Percentiles rank a stretch among this genome's conserved stretches.
Evolutionary conservation across 2,888 invertebrate genomes (phyloP).

Genomic region (Drosophila crucigera): DNA sequence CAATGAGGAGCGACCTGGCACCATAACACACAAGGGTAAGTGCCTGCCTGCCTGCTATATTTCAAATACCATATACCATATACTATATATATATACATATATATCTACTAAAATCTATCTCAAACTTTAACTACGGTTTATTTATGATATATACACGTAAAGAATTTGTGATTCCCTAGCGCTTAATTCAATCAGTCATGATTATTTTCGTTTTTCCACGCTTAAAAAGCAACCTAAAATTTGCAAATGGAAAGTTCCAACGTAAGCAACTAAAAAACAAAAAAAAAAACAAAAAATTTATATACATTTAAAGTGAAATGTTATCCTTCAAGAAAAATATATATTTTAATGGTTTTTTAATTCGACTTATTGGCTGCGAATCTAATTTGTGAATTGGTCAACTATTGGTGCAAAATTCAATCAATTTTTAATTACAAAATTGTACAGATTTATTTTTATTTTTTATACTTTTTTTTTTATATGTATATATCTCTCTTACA

Average conservation of each 20-base stretch:
- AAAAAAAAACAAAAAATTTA: not conserved
- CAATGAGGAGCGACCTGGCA: conserved; percentile 84
- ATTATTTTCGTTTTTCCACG: conserved; percentile 13
- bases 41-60: not conserved
- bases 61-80: not conserved
- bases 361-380: conserved; percentile 1
- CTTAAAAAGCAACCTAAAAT: conserved; percentile 7
- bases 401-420: not conserved
- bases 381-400: not conserved
- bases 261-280: conserved; percentile 9
- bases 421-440: not conserved
- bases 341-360: conserved; percentile 2
- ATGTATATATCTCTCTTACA: not conserved
- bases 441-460: not conserved
- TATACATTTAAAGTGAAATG: not conserved
- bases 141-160: not conserved
- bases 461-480: not conserved
- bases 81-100: not conserved
- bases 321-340: not conserved
- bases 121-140: not conserved
- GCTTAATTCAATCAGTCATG: conserved; percentile 11
- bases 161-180: conserved; percentile 5
- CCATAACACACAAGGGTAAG: conserved; percentile 85
- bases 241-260: conserved; percentile 13
- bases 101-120: not conserved